phyloP scores from a whole-genome alignment of 2,113 vertebrate species.

The Tetrao urogallus region DNA sequence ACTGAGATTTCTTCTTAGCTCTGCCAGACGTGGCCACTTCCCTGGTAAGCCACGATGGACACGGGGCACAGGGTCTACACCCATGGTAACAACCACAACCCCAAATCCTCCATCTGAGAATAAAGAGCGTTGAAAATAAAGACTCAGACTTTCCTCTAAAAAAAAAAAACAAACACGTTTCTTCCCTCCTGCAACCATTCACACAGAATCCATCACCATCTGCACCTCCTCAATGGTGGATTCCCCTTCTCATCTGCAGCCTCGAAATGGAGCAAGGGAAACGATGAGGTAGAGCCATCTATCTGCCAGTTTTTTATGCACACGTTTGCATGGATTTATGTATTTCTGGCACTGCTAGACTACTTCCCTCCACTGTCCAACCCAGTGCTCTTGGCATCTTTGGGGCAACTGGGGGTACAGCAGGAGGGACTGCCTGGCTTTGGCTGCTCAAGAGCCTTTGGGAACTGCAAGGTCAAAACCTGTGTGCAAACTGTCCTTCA shows the following conservation, averaged over 20 bases:
- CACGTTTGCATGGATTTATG: not conserved
- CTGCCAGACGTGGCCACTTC: not conserved
- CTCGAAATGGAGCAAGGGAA: not conserved
- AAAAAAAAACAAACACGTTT: not conserved
- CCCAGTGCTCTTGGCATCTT: rapidly evolving
- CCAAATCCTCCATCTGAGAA: not conserved
- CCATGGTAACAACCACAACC: not conserved
- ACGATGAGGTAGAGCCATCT: not conserved
- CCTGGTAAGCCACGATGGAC: not conserved
- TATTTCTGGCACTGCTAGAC: not conserved
- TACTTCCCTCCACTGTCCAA: not conserved
- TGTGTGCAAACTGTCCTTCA: not conserved
- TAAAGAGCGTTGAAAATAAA: not conserved
- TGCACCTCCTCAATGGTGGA: not conserved
- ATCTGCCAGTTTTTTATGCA: not conserved
- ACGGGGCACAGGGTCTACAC: not conserved
- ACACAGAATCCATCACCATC: not conserved
- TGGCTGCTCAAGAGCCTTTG: not conserved
- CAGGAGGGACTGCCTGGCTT: not conserved
- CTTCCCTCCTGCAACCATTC: not conserved
- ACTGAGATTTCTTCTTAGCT: not conserved
- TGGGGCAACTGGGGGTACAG: too few relatives aligned
- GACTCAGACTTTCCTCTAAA: not conserved
- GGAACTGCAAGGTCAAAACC: too few relatives aligned
- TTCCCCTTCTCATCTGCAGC: not conserved